Evolutionary conservation across 2,888 invertebrate species (phyloP).

Genomic region (Aphidoletes aphidimyza): DNA sequence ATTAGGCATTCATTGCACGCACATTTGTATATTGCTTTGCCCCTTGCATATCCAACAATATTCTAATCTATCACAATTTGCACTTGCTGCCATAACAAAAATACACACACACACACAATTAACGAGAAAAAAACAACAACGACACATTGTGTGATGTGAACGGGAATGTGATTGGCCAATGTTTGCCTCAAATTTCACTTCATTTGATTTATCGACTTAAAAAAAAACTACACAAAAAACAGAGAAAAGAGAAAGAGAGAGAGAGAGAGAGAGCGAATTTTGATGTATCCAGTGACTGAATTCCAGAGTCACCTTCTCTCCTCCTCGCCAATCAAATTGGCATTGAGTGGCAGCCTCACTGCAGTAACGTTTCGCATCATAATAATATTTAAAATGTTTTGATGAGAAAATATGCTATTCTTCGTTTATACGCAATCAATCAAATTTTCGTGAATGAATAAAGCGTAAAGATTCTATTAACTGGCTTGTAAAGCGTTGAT

Average conservation of each 20-base stretch:
- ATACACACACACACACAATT: background rate
- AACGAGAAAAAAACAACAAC: background rate
- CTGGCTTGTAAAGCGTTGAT: background rate
- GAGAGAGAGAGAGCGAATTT: background rate
- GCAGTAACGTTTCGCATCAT: background rate
- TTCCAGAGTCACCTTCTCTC: no score
- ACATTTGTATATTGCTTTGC: background rate
- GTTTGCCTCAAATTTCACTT: background rate
- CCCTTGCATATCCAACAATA: background rate
- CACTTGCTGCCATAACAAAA: background rate
- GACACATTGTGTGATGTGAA: background rate
- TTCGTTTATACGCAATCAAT: slow-evolving; percentile 12
- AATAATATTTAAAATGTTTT: slow-evolving; percentile 19
- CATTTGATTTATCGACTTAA: slow-evolving; percentile 1
- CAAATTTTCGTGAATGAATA: slow-evolving; percentile 10
- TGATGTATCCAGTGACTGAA: no score
- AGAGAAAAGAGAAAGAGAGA: background rate
- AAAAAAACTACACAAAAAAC: background rate
- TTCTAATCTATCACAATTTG: slow-evolving; percentile 7
- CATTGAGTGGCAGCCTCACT: no score
- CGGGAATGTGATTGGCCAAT: background rate
- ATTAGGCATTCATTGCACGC: background rate
- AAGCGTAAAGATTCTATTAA: slow-evolving; percentile 26
- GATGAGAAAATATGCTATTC: slow-evolving; percentile 14
- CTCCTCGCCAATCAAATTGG: no score